Percentiles rank a stretch among this genome's conserved stretches.
Evolutionary conservation across 1,140 invertebrate species (phyloP).

Genomic region (Planococcus citri): DNA sequence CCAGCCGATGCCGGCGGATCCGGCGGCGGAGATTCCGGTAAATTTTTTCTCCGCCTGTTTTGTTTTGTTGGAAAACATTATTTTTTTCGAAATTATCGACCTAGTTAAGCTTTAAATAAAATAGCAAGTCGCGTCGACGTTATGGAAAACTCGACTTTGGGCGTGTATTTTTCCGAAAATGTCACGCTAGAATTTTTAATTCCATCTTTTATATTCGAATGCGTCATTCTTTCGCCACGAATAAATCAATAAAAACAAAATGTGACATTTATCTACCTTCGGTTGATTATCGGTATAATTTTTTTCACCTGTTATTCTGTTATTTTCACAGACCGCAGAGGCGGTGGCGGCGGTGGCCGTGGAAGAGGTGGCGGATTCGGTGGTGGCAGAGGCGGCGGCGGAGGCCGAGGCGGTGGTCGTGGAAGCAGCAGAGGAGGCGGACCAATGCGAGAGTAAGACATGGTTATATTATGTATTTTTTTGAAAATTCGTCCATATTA

Average conservation of each 20-base stretch:
- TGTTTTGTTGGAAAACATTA: background rate
- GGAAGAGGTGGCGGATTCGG: conserved; percentile 25
- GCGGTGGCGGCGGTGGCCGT: conserved; percentile 23
- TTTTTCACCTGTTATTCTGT: too few relatives aligned
- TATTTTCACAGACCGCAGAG: conserved; percentile 22
- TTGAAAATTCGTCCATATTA: background rate
- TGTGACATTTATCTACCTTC: too few relatives aligned
- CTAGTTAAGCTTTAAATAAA: background rate
- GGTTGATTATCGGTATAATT: too few relatives aligned
- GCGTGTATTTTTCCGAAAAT: too few relatives aligned
- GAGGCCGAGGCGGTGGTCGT: conserved; percentile 21
- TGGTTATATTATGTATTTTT: background rate
- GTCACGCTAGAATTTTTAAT: too few relatives aligned
- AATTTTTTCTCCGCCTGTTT: background rate
- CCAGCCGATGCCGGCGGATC: conserved; percentile 46
- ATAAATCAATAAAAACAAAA: too few relatives aligned
- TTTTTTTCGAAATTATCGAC: background rate
- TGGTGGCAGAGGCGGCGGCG: conserved; percentile 23
- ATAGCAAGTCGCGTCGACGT: too few relatives aligned
- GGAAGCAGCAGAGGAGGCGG: conserved; percentile 25
- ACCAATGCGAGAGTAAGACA: conserved; percentile 24
- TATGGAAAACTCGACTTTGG: too few relatives aligned
- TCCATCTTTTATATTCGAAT: too few relatives aligned
- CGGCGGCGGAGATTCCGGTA: conserved; percentile 34
- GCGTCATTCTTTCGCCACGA: too few relatives aligned